phyloP scores from a whole-genome alignment of 2,888 invertebrate genomes.

The Dorcus parallelipipedus region DNA sequence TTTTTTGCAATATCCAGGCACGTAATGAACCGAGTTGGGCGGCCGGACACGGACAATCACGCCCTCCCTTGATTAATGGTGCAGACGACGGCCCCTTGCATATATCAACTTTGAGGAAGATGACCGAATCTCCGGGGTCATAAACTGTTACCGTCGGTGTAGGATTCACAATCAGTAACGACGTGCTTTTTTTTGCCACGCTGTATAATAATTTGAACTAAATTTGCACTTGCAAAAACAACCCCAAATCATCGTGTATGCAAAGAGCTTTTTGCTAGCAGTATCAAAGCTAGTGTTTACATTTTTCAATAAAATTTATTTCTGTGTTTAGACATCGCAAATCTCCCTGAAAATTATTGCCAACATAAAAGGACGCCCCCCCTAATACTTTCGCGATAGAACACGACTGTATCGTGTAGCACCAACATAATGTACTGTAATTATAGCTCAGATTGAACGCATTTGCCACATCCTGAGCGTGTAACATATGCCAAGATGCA shows the following conservation, averaged over 20 bases:
- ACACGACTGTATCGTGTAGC: no score
- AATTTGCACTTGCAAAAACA: no score
- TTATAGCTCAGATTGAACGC: constrained; percentile 2
- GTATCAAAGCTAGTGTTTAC: background rate
- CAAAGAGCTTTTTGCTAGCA: no score
- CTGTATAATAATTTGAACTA: no score
- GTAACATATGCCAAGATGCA: constrained; percentile 17
- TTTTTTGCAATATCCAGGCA: background rate
- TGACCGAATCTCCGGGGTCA: constrained; percentile 36
- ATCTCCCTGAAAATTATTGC: background rate
- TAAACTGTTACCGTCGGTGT: constrained; percentile 27
- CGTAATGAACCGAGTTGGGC: constrained; percentile 21
- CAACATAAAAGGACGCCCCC: no score
- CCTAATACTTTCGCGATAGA: no score
- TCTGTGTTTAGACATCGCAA: background rate
- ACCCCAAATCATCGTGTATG: no score
- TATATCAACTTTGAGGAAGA: constrained; percentile 38
- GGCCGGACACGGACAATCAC: constrained; percentile 38
- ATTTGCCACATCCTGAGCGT: background rate
- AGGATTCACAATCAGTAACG: no score
- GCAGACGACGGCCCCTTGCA: constrained; percentile 42
- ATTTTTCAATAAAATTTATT: background rate
- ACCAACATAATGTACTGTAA: background rate
- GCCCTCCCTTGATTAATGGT: constrained; percentile 45
- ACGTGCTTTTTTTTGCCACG: no score